Evolutionary conservation across 2,888 invertebrate genomes (phyloP).

Genomic region (Zaprionus obscuricornis): DNA sequence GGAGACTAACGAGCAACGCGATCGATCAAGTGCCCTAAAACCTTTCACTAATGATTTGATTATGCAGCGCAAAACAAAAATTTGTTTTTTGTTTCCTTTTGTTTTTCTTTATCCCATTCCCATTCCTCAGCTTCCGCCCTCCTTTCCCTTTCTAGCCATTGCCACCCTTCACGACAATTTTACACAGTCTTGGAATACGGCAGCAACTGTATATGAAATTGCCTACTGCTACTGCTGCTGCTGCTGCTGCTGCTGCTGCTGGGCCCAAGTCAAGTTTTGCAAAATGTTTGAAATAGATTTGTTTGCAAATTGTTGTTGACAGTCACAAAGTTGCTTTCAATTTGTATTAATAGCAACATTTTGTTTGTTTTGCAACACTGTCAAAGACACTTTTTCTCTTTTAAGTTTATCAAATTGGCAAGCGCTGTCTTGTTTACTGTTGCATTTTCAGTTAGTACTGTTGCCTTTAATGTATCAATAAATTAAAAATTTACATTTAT

Average conservation of each 20-base stretch:
- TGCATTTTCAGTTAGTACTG: too few relatives aligned
- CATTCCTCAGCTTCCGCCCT: too few relatives aligned
- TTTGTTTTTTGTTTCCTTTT: too few relatives aligned
- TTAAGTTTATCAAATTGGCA: neutral
- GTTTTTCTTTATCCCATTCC: too few relatives aligned
- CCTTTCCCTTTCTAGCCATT: too few relatives aligned
- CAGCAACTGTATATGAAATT: too few relatives aligned
- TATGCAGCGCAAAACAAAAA: slow-evolving; percentile 51
- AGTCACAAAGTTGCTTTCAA: slow-evolving; percentile 44
- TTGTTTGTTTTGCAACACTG: slow-evolving; percentile 20
- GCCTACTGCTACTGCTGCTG: too few relatives aligned
- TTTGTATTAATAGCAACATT: slow-evolving; percentile 48
- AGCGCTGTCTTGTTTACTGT: slow-evolving; percentile 31
- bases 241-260: slow-evolving; percentile 7
- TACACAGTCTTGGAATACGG: too few relatives aligned
- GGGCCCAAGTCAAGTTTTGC: slow-evolving; percentile 3
- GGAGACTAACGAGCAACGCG: slow-evolving; percentile 64
- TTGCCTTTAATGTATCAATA: too few relatives aligned
- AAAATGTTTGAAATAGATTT: slow-evolving; percentile 34
- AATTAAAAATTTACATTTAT: too few relatives aligned
- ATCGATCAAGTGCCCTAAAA: slow-evolving; percentile 80
- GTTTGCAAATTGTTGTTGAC: slow-evolving; percentile 63
- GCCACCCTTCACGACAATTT: too few relatives aligned
- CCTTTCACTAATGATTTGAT: slow-evolving; percentile 80
- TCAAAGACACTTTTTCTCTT: neutral